A percentile compares a stretch with the other conserved stretches of the same genome.
Conservation (phyloP, 2,113 vertebrate genomes). For the Coryphaenoides rupestris region DNA sequence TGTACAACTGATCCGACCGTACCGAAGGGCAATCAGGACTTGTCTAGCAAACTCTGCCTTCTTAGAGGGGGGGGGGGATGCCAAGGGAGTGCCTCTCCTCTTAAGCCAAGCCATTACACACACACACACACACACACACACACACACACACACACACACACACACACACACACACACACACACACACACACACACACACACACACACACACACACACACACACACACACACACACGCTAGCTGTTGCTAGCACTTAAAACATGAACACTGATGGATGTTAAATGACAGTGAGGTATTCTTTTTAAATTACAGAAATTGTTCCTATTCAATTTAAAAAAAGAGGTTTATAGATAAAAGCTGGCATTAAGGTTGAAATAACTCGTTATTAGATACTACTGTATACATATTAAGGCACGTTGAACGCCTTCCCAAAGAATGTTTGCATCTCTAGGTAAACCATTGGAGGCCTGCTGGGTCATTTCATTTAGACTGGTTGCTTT, state of each 20-base stretch:
- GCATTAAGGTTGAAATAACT: conserved; percentile 13
- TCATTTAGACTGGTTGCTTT: neutral
- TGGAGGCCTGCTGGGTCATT: neutral
- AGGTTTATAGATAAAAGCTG: neutral
- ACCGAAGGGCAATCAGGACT: conserved; percentile 41
- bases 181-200: no score
- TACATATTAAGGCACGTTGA: conserved; percentile 24
- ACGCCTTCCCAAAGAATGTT: conserved; percentile 15
- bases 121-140: no score
- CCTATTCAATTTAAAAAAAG: conserved; percentile 19
- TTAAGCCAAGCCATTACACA: conserved; percentile 24
- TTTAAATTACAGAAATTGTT: conserved; percentile 21
- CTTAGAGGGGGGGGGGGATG: conserved; percentile 29
- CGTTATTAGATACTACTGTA: conserved; percentile 30
- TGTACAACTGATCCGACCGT: conserved; percentile 44
- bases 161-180: neutral
- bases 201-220: conserved; percentile 4
- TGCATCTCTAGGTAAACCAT: conserved; percentile 24
- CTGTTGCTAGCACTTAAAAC: conserved; percentile 31
- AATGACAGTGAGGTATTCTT: conserved; percentile 41
- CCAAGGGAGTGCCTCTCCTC: conserved; percentile 33
- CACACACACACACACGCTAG: no score
- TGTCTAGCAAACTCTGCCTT: conserved; percentile 44
- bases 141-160: no score
- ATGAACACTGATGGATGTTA: neutral